These are phyloP conservation scores for Resseliella maxima DNA, from an alignment of 2,888 invertebrate species.

Conservation along the genomic window DNA sequence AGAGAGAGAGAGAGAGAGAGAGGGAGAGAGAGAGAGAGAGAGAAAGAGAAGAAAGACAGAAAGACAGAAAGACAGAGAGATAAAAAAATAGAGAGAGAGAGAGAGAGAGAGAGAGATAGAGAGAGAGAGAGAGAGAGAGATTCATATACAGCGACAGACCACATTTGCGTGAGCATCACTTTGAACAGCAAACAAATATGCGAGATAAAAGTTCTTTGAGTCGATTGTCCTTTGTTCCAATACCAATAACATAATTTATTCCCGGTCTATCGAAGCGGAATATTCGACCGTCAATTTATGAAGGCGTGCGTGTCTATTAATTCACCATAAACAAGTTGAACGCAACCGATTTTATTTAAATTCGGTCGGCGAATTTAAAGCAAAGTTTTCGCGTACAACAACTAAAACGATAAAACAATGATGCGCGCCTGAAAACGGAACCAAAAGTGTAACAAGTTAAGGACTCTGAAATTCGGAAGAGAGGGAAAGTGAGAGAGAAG, in stretches of 20 bases:
- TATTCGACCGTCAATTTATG: background rate
- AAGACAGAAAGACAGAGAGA: no score
- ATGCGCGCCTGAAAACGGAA: background rate
- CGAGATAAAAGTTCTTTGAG: background rate
- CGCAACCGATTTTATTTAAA: slow-evolving; percentile 1
- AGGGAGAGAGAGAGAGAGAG: no score
- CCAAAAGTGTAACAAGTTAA: background rate
- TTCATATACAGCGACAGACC: no score
- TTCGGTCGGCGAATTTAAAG: background rate
- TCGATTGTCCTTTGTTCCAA: slow-evolving; percentile 1
- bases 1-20: no score
- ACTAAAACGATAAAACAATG: background rate
- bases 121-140: no score
- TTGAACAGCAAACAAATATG: no score
- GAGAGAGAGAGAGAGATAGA: no score
- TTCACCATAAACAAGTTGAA: slow-evolving; percentile 20
- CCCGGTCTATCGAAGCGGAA: background rate
- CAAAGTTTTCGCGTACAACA: background rate
- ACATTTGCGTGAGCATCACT: no score
- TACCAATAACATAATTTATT: slow-evolving; percentile 45
- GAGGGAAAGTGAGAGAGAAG: background rate
- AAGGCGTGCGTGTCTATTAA: slow-evolving; percentile 26
- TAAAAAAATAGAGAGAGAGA: no score
- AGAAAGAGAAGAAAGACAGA: no score
- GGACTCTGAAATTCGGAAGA: background rate